A percentile compares a stretch with the other conserved stretches of the same genome.
Evolutionary conservation across 2,797 vertebrate genomes (phyloP).

Genomic region (Manis pentadactyla): DNA sequence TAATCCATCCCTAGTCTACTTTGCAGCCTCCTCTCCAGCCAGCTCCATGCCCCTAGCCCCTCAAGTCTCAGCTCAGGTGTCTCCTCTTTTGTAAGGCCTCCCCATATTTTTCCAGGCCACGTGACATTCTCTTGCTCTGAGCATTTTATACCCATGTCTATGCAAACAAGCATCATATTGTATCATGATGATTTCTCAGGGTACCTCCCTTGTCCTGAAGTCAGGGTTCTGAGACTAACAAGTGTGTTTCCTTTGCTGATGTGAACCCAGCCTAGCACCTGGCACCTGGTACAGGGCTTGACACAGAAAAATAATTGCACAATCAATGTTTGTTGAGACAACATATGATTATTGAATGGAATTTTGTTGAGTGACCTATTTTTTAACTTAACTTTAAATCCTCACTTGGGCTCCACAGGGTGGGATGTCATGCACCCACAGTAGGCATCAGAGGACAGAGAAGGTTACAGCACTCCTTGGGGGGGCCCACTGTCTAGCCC

Average conservation of each 20-base stretch:
- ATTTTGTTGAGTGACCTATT: background rate
- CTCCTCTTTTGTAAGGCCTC: background rate
- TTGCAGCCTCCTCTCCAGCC: background rate
- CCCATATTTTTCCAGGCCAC: background rate
- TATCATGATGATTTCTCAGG: background rate
- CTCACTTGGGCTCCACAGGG: background rate
- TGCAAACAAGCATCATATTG: background rate
- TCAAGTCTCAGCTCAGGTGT: background rate
- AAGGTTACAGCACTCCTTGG: background rate
- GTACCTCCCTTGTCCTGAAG: background rate
- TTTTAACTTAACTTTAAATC: conserved; percentile 53
- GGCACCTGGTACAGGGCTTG: background rate
- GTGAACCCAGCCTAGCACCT: background rate
- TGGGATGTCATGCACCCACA: background rate
- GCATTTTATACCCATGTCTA: background rate
- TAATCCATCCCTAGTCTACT: background rate
- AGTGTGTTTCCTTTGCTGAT: background rate
- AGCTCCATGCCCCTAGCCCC: background rate
- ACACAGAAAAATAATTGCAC: background rate
- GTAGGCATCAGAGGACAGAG: background rate
- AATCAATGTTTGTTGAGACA: conserved; percentile 3
- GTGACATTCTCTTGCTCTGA: background rate
- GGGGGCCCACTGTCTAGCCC: background rate
- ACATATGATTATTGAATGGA: background rate
- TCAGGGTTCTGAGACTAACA: background rate